Conservation (phyloP, 2,113 vertebrate genomes). For the Emberiza fucata region DNA sequence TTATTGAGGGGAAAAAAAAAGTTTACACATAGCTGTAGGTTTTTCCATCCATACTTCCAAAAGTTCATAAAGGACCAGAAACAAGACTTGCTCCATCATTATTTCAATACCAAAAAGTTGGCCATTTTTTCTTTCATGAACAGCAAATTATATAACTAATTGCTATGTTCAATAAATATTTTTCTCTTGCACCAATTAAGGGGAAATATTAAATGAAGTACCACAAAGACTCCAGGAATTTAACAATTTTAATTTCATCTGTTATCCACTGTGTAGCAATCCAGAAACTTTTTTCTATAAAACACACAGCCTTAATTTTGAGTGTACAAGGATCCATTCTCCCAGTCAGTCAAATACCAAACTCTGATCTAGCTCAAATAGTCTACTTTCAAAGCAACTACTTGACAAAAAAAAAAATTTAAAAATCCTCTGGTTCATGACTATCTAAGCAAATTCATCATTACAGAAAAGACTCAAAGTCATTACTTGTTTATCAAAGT, state of each 20-base stretch:
- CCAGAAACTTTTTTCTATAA: conserved; percentile 50
- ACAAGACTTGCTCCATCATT: conserved; percentile 55
- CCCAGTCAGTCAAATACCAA: conserved; percentile 40
- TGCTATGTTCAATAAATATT: conserved; percentile 71
- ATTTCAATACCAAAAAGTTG: conserved; percentile 41
- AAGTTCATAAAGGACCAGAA: conserved; percentile 48
- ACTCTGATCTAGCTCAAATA: conserved; percentile 55
- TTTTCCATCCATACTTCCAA: conserved; percentile 31
- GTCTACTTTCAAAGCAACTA: conserved; percentile 60
- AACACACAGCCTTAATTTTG: conserved; percentile 40
- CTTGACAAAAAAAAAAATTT: background rate
- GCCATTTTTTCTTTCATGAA: background rate
- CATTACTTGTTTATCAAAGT: conserved; percentile 56
- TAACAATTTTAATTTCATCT: conserved; percentile 58
- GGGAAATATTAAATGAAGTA: conserved; percentile 47
- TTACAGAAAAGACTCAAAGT: conserved; percentile 64
- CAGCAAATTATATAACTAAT: conserved; percentile 72
- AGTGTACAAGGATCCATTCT: conserved; percentile 41
- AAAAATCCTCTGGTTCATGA: conserved; percentile 21
- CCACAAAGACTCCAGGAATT: background rate
- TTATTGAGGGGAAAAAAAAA: conserved; percentile 64
- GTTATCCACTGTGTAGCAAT: conserved; percentile 42
- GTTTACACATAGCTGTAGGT: conserved; percentile 18
- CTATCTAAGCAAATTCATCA: conserved; percentile 47
- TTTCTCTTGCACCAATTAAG: conserved; percentile 59